These are phyloP conservation scores for Macrotrachela quadricornifera DNA, from an alignment of 1,140 invertebrate genomes.

Conservation along the genomic window DNA sequence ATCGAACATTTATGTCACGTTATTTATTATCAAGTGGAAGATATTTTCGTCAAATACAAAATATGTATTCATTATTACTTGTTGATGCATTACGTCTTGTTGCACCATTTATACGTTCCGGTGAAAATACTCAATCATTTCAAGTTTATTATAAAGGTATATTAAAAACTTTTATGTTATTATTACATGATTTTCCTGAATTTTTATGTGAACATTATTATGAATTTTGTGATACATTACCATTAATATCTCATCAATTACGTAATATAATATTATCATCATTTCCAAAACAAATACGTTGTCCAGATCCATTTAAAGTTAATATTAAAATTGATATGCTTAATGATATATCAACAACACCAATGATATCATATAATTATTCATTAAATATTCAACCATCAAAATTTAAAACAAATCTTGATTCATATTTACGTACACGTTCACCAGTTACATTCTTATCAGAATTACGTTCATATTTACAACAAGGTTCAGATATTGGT, in stretches of 20 bases:
- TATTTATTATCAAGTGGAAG: constrained; percentile 32
- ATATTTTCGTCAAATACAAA: constrained; percentile 10
- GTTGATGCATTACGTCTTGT: constrained; percentile 89
- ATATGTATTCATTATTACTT: constrained; percentile 56
- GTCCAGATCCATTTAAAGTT: constrained; percentile 91
- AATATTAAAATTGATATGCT: constrained; percentile 74
- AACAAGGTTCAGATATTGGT: background rate
- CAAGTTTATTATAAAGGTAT: constrained; percentile 45
- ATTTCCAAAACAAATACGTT: constrained; percentile 83
- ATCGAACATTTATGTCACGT: constrained; percentile 78
- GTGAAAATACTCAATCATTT: constrained; percentile 50
- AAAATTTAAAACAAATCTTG: constrained; percentile 73
- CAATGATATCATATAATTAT: constrained; percentile 71
- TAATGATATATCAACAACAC: constrained; percentile 55
- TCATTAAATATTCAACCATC: constrained; percentile 51
- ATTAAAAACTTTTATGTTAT: constrained; percentile 70
- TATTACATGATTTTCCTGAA: constrained; percentile 95
- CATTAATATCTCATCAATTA: constrained; percentile 96
- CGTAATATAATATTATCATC: constrained; percentile 88
- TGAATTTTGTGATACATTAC: constrained; percentile 92
- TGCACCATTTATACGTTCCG: constrained; percentile 82
- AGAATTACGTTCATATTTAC: constrained; percentile 42
- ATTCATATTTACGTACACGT: constrained; percentile 78
- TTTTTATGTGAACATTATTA: constrained; percentile 97
- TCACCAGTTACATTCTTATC: constrained; percentile 83